Evolutionary conservation across 1,140 invertebrate genomes (phyloP), one percentile per base, ranked within the genome.

Genomic region (Drosophila pachea): DNA sequence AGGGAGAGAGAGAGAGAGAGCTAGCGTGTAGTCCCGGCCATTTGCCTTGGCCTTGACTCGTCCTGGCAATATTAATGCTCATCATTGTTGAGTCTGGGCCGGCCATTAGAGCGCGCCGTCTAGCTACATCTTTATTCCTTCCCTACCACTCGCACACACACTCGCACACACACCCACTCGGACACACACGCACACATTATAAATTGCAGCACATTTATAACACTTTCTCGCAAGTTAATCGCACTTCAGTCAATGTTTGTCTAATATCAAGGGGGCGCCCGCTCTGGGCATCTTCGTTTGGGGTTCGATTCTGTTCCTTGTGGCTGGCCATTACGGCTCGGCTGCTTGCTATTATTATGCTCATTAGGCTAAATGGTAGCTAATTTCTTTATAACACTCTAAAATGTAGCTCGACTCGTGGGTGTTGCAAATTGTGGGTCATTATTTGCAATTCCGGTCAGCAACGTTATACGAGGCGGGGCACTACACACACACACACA

Each of bases 321-420:
- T 56, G 58, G 45, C 42, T 43, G 47, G 33, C 68, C 73, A 84
- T 83, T 83, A 83, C 76, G 22, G 22, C 22, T 3, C 22, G 22
- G 22, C 22, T 22, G 22, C 79, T 56, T 84, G 61, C 69, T 84
- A 78, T 83, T 84, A 83, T 83, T 83, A 79, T 79, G 40, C 78
- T 84, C 78, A 83, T 83, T 83, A 83, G 62, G 63, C 76, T 83
- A 83, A 82, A 83, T 83, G 76, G 65, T 76, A 55, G 79, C 79
- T 83, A 83, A 83, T 83, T 84, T 83, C 79, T 83, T 84, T 76
- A 71, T 74, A 84, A 84, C 79, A 84, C 78, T 83, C 76, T 83
- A 83, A 83, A 83, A 76, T 79, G 75, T 36, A 11, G 60, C 33
- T 59, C 7, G 22, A 36, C 42, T 40, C 43, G 47, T 55, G 72